phyloP scores from a whole-genome alignment of 2,888 invertebrate species.

The Capitulum mitella region DNA sequence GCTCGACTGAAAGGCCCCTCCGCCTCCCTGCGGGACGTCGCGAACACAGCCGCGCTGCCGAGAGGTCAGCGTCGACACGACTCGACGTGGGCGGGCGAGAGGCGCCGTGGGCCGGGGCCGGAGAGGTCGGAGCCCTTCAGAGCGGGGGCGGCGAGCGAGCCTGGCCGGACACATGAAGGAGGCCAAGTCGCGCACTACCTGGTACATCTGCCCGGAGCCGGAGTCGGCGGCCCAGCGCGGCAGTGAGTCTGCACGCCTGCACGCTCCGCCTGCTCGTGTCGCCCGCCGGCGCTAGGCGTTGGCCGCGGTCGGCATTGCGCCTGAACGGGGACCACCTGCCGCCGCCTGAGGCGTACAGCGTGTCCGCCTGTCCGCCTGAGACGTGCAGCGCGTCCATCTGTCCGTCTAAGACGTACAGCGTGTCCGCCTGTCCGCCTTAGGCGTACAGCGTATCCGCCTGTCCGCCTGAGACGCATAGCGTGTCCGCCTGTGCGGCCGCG shows the following conservation, averaged over 20 bases:
- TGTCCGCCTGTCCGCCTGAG: neutral
- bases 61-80: no score
- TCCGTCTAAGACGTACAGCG: neutral
- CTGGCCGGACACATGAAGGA: no score
- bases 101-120: no score
- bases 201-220: neutral
- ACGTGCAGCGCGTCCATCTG: neutral
- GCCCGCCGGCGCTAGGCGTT: neutral
- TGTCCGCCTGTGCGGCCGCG: neutral
- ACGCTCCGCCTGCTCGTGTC: neutral
- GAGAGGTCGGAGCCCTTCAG: no score
- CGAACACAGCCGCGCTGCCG: no score
- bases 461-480: neutral
- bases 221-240: neutral
- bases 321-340: neutral
- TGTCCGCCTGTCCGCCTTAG: neutral
- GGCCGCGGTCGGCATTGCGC: neutral
- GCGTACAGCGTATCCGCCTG: neutral
- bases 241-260: neutral
- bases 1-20: no score
- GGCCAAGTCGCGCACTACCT: constrained; percentile 14
- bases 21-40: no score
- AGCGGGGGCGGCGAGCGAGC: no score
- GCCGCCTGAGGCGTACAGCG: neutral
- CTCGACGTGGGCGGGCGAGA: no score